phyloP scores from a whole-genome alignment of 2,888 invertebrate species.

The Anticlea derivata region DNA sequence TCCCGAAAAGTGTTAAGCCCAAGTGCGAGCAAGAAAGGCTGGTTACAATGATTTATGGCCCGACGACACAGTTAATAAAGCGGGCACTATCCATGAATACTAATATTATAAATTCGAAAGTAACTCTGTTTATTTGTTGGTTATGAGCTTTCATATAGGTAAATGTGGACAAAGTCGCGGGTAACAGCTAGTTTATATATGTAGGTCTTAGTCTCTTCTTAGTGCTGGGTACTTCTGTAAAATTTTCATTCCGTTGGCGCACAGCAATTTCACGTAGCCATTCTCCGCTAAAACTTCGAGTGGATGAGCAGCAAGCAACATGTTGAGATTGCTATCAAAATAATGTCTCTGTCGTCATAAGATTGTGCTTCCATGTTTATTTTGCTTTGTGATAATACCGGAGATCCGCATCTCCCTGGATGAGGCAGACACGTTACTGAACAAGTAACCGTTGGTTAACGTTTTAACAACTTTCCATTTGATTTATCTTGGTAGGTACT shows the following conservation, averaged over 20 bases:
- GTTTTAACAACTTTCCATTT: constrained; percentile 26
- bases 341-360: constrained; percentile 29
- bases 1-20: too few relatives aligned
- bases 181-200: too few relatives aligned
- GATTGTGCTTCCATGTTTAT: constrained; percentile 33
- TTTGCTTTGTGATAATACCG: constrained; percentile 41
- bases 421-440: constrained; percentile 11
- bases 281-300: constrained; percentile 5
- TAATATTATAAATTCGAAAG: too few relatives aligned
- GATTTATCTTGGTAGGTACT: constrained; percentile 21
- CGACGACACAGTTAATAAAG: too few relatives aligned
- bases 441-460: constrained; percentile 7
- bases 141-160: too few relatives aligned
- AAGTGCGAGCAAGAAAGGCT: too few relatives aligned
- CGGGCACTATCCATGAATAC: too few relatives aligned
- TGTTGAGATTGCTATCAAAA: constrained; percentile 35
- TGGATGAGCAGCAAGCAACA: constrained; percentile 14
- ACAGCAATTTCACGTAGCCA: background rate
- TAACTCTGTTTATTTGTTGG: too few relatives aligned
- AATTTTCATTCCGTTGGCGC: background rate
- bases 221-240: too few relatives aligned
- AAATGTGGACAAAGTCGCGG: too few relatives aligned
- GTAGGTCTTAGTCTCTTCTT: too few relatives aligned
- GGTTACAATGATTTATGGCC: too few relatives aligned
- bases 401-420: constrained; percentile 38